These are phyloP conservation scores for Dinomys branickii DNA, from an alignment of 2,113 vertebrate genomes.

Conservation along the genomic window DNA sequence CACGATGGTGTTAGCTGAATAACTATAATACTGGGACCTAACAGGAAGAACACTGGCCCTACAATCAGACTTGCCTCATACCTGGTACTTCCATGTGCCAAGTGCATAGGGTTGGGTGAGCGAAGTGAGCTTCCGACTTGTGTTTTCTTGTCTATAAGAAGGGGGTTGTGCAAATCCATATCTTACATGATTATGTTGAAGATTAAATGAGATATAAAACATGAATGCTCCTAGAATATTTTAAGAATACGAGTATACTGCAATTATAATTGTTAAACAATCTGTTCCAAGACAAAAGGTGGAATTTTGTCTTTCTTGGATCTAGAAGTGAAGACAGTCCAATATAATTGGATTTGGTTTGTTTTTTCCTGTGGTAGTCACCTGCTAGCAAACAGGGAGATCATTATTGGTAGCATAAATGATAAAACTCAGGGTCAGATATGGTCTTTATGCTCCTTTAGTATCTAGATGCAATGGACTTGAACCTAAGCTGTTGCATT, in stretches of 20 bases:
- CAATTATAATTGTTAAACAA: background rate
- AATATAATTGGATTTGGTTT: conserved; percentile 12
- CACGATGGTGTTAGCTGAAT: background rate
- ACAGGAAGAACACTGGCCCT: background rate
- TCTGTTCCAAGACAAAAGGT: conserved; percentile 9
- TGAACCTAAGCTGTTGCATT: background rate
- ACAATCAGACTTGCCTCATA: background rate
- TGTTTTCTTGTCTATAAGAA: conserved; percentile 5
- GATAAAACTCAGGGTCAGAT: background rate
- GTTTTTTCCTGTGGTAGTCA: background rate
- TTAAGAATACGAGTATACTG: background rate
- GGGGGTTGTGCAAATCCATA: background rate
- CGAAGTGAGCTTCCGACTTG: background rate
- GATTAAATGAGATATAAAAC: conserved; percentile 24
- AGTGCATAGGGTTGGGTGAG: background rate
- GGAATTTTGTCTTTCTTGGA: conserved; percentile 43
- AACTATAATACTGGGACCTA: background rate
- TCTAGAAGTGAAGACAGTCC: background rate
- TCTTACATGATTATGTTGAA: background rate
- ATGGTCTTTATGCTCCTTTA: background rate
- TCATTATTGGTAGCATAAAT: background rate
- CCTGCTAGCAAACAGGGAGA: background rate
- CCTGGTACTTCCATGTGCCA: background rate
- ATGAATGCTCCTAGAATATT: background rate
- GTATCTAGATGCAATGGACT: background rate